A percentile compares a stretch with the other conserved stretches of the same genome.
These are phyloP conservation scores for Phyto melanocephala DNA, from an alignment of 2,888 invertebrate species.

Conservation along the genomic window DNA sequence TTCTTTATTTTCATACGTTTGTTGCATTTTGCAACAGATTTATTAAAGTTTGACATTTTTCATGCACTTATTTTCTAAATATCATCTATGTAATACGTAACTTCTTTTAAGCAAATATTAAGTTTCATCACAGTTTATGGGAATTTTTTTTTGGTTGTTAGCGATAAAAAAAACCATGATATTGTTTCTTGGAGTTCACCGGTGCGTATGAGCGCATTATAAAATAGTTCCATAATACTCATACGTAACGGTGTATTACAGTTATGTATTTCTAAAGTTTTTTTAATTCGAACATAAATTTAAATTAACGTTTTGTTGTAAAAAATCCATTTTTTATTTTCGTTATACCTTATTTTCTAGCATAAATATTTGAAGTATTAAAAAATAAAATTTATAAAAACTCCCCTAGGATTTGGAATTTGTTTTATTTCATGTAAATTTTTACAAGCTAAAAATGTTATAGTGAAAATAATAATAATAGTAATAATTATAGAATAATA, in stretches of 20 bases:
- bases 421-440: too few relatives aligned
- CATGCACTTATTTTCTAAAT: constrained; percentile 2
- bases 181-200: neutral
- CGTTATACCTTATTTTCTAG: too few relatives aligned
- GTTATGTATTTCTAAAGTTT: too few relatives aligned
- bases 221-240: neutral
- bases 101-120: neutral
- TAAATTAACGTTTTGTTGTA: too few relatives aligned
- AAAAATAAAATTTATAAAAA: too few relatives aligned
- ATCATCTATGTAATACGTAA: neutral
- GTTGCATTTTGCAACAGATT: neutral
- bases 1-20: neutral
- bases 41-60: constrained; percentile 27
- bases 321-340: too few relatives aligned
- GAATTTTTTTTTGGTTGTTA: neutral
- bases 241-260: neutral
- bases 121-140: neutral
- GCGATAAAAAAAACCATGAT: neutral
- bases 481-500: neutral
- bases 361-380: too few relatives aligned
- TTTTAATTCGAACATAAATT: too few relatives aligned
- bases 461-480: neutral
- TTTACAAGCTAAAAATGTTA: too few relatives aligned
- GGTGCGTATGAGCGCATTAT: constrained; percentile 3
- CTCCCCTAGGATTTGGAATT: too few relatives aligned